Conservation (phyloP, 2,797 vertebrate genomes). For the Acipenser oxyrinchus region DNA sequence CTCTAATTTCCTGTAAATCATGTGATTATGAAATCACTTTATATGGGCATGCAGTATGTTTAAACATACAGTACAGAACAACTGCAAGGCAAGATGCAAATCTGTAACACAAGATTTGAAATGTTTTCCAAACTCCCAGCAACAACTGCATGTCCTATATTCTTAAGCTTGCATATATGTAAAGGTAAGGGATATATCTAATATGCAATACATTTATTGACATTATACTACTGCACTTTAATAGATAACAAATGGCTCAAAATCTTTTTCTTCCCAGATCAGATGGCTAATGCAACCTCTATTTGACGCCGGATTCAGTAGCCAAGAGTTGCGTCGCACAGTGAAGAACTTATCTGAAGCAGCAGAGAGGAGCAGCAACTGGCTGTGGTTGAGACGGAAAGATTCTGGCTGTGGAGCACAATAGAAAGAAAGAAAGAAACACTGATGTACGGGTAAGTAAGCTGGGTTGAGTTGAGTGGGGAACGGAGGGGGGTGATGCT, state of each 20-base stretch:
- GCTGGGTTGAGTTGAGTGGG: too few species aligned
- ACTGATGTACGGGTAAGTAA: too few species aligned
- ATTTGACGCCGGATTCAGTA: not conserved
- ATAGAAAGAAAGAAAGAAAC: too few species aligned
- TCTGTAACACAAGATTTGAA: not conserved
- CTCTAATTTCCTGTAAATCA: slow-evolving; percentile 32
- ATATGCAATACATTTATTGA: not conserved
- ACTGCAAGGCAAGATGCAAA: not conserved
- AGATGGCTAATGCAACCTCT: slow-evolving; percentile 6
- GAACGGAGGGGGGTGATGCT: too few species aligned
- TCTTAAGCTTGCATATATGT: slow-evolving; percentile 2
- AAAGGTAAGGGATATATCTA: not conserved
- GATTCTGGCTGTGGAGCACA: too few species aligned
- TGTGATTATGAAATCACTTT: slow-evolving; percentile 28
- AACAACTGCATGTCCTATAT: not conserved
- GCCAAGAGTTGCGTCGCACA: too few species aligned
- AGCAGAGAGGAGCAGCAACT: too few species aligned
- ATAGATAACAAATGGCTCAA: too few species aligned
- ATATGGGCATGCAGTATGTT: slow-evolving; percentile 22
- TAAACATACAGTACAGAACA: not conserved
- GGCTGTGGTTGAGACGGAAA: too few species aligned
- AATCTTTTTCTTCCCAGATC: too few species aligned
- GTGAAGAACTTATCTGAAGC: too few species aligned
- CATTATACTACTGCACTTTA: too few species aligned
- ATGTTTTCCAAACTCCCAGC: not conserved